Evolutionary conservation across 1,140 invertebrate species (phyloP).

Genomic region (Leguminivora glycinivorella): DNA sequence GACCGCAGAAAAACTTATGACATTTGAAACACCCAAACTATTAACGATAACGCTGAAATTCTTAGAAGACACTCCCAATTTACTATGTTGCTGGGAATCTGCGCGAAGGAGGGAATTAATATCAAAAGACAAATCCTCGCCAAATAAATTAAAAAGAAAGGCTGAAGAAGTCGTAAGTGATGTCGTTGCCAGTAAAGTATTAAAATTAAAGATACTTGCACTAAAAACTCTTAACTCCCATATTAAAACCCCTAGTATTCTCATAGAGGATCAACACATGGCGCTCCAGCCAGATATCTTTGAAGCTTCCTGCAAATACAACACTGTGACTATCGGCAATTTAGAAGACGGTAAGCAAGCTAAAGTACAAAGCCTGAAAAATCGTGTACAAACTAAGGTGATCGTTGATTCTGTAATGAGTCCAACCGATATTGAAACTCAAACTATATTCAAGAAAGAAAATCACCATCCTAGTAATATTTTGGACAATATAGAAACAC

Average conservation of each 20-base stretch:
- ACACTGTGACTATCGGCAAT: neutral
- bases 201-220: slow-evolving; percentile 15
- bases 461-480: neutral
- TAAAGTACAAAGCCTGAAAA: too few relatives aligned
- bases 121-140: neutral
- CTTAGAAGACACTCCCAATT: slow-evolving; percentile 31
- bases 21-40: slow-evolving; percentile 30
- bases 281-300: neutral
- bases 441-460: neutral
- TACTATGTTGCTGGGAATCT: slow-evolving; percentile 12
- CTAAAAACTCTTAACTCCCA: slow-evolving; percentile 10
- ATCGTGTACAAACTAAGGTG: too few relatives aligned
- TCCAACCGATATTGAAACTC: too few relatives aligned
- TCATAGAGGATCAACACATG: neutral
- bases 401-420: too few relatives aligned
- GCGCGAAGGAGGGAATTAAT: neutral
- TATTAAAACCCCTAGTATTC: neutral
- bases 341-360: neutral
- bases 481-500: neutral
- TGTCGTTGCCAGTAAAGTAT: slow-evolving; percentile 29
- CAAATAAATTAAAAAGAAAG: slow-evolving; percentile 32
- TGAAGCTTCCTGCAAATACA: neutral
- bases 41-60: slow-evolving; percentile 15
- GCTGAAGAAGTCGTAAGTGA: neutral
- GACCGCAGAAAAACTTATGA: neutral